Percentiles rank a stretch among this genome's conserved stretches.
phyloP scores from a whole-genome alignment of 1,140 invertebrate genomes.

The Megalopta genalis region DNA sequence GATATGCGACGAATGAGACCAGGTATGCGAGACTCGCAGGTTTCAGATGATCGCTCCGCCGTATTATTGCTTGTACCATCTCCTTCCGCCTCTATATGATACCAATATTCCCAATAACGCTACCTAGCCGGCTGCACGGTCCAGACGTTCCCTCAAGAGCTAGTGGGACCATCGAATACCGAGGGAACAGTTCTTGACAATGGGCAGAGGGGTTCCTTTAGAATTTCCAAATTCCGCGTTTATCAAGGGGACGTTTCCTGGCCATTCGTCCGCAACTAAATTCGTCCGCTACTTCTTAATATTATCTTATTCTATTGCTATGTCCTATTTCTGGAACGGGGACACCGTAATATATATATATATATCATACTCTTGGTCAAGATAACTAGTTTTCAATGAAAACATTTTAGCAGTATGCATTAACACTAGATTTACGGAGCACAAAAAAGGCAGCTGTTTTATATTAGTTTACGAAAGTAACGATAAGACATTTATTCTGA shows the following conservation, averaged over 20 bases:
- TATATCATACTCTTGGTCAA: too few relatives aligned
- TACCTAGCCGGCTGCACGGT: constrained; percentile 29
- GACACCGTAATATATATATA: too few relatives aligned
- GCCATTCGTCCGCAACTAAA: too few relatives aligned
- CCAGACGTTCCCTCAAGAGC: background rate
- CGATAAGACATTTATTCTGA: too few relatives aligned
- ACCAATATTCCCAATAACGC: constrained; percentile 73
- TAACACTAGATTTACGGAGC: too few relatives aligned
- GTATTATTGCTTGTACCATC: constrained; percentile 74
- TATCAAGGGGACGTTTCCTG: background rate
- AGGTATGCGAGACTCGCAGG: constrained; percentile 72
- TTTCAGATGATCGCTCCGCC: constrained; percentile 70
- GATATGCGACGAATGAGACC: constrained; percentile 80
- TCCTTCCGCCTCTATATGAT: constrained; percentile 56
- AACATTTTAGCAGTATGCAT: too few relatives aligned
- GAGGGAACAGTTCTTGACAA: constrained; percentile 16
- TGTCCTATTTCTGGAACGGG: too few relatives aligned
- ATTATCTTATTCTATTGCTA: too few relatives aligned
- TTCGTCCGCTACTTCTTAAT: too few relatives aligned
- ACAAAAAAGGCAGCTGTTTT: too few relatives aligned
- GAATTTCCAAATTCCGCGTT: constrained; percentile 30
- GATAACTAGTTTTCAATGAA: too few relatives aligned
- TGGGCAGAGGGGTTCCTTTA: background rate
- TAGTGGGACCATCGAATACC: constrained; percentile 21
- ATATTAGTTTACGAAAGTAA: too few relatives aligned